Base-by-base conservation (phyloP, 2,797 vertebrate species). In the Megaceryle alcyon region DNA sequence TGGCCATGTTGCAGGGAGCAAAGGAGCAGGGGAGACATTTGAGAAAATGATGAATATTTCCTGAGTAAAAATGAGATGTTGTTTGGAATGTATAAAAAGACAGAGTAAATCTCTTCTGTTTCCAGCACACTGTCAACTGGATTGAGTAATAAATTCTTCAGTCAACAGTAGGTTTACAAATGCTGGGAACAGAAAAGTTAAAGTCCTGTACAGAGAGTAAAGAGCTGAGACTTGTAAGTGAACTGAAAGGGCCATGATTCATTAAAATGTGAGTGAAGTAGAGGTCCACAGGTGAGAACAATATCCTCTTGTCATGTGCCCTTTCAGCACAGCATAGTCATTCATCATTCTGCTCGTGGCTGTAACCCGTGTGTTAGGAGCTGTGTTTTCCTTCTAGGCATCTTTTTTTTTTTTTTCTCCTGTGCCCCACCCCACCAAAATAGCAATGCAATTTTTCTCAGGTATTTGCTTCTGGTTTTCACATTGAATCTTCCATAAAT, bases 91-190 rank as follows among this genome's bases (percentile, higher is more conserved):
- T 84, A 82, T 23, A 90, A 68, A 91, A 72, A 90, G 93, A 95
- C 87, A 94, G 91, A 90, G 87, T 94, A 94, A 94, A 96, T 96
- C 87, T 95, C 85, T 73, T 75, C 86, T 91, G 80, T 94, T 94
- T 90, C 90, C 91, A 96, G 87, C 82, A 35, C 79, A 35, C 87
- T 94, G 92, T 95, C 85, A 96, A 28, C 92, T 90, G 85, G 66
- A 35, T 61, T 73, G 91, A 94, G 80, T 94, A 94, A 96, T 96
- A 96, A 96, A 96, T 96, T 96, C 56, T 91, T 96, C 87, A 94
- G 95, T 94, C 95, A 95, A 88, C 94, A 90, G 92, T 90, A 94
- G 90, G 65, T 71, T 68, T 75, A 4, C 9, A 2, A 87, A 77
- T 51, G 71, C 92, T 86, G 84, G 92, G 82, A 95, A 95, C 88